Conservation (phyloP, 2,888 invertebrate species). For the Terebella lapidaria region DNA sequence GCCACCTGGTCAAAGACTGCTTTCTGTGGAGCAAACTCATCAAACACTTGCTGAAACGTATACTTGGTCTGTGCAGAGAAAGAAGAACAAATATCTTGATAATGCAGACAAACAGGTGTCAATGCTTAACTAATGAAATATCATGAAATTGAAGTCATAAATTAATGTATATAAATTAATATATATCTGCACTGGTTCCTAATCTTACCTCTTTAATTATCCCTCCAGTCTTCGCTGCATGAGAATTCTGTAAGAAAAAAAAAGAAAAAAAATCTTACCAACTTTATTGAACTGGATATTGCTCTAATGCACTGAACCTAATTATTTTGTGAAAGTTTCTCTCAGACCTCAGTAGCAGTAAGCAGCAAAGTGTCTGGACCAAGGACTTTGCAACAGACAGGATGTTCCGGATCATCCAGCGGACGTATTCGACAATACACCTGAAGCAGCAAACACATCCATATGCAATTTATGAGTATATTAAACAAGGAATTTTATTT, state of each 20-base stretch:
- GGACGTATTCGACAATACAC: conserved; percentile 85
- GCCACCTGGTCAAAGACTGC: conserved; percentile 80
- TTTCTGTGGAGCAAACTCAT: conserved; percentile 70
- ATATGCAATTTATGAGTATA: neutral
- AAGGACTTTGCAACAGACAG: conserved; percentile 48
- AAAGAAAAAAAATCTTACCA: too few relatives aligned
- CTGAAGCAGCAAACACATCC: conserved; percentile 47
- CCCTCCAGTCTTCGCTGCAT: conserved; percentile 17
- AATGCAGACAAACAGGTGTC: neutral
- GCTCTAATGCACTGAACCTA: too few relatives aligned
- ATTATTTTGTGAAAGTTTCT: conserved; percentile 20
- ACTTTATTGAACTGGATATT: too few relatives aligned
- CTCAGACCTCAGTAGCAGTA: conserved; percentile 48
- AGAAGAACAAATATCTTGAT: neutral
- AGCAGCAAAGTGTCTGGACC: conserved; percentile 49
- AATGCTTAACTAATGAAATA: neutral
- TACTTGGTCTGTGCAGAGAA: conserved; percentile 56
- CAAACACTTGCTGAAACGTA: conserved; percentile 74
- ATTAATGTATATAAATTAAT: neutral
- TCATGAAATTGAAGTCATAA: neutral
- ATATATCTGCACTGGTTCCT: neutral
- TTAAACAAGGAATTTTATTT: too few relatives aligned
- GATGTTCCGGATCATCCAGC: conserved; percentile 61
- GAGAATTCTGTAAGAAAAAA: conserved; percentile 19
- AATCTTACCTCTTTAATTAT: conserved; percentile 26